Evolutionary conservation across 2,888 invertebrate species (phyloP).

Genomic region (Micoletzkya japonica): DNA sequence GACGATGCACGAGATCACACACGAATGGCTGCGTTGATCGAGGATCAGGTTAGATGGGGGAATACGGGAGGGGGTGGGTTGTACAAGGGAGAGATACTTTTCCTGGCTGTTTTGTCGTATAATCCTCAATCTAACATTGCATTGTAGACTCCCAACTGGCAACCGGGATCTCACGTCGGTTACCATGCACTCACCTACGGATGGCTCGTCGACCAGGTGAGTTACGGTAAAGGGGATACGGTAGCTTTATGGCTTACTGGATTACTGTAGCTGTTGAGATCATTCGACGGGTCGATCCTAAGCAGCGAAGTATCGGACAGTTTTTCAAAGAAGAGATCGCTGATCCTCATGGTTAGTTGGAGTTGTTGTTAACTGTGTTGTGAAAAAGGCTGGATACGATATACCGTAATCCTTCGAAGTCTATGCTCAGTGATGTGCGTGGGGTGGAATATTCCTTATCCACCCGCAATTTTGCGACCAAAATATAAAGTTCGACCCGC

Average conservation of each 20-base stretch:
- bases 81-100: background rate
- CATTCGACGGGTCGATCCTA: conserved; percentile 34
- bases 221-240: conserved; percentile 34
- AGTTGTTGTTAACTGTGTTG: no score
- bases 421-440: background rate
- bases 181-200: conserved; percentile 67
- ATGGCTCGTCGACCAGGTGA: conserved; percentile 65
- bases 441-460: no score
- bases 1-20: conserved; percentile 60
- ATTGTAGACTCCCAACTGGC: conserved; percentile 56
- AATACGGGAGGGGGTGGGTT: background rate
- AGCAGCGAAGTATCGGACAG: conserved; percentile 54
- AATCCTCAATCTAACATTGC: no score
- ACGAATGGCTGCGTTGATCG: conserved; percentile 62
- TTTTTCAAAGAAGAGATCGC: conserved; percentile 59
- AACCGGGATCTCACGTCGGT: conserved; percentile 58
- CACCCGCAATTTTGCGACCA: no score
- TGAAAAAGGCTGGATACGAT: no score
- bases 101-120: background rate
- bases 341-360: conserved; percentile 36
- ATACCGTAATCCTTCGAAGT: no score
- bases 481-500: background rate
- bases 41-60: conserved; percentile 38
- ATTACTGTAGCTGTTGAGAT: conserved; percentile 35
- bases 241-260: background rate